Evolutionary conservation across 2,797 vertebrate genomes (phyloP), one percentile per base, ranked within the genome.

Genomic region (Scyliorhinus canicula): DNA sequence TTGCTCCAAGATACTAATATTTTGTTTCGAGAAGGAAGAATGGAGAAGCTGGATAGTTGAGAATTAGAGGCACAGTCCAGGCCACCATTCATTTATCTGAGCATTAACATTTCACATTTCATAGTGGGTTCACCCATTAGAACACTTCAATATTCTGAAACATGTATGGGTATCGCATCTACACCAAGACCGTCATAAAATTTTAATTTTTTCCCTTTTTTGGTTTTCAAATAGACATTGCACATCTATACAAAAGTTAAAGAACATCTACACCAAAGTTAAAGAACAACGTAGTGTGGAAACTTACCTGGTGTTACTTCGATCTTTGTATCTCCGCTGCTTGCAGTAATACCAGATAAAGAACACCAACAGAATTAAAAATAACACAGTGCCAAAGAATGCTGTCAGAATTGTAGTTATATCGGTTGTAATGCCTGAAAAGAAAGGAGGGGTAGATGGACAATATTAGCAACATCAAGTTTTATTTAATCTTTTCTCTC

Each of bases 331-430:
- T 96, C 96, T 97, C 57, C 96, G 98, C 95, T 97, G 98, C 95
- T 97, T 97, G 96, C 98, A 99, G 96, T 97, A 97, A 96, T 98
- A 98, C 97, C 99, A 99, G 95, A 97, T 71, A 90, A 98, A 95
- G 67, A 99, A 96, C 88, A 96, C 96, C 86, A 97, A 74, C 93
- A 98, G 95, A 95, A 99, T 96, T 95, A 99, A 1, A 35, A 97
- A 95, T 0, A 99, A 97, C 95, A 98, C 98, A 95, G 97, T 97
- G 95, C 96, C 96, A 95, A 99, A 98, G 93, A 99, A 95, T 95
- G 98, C 98, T 96, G 98, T 98, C 96, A 99, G 96, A 95, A 99
- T 97, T 82, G 97, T 97, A 0, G 98, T 98, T 95, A 98, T 97
- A 4, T 99, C 98, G 0, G 99, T 95, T 95, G 97, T 98, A 88